phyloP scores from a whole-genome alignment of 2,113 vertebrate species.

The Rhabdornis inornatus region DNA sequence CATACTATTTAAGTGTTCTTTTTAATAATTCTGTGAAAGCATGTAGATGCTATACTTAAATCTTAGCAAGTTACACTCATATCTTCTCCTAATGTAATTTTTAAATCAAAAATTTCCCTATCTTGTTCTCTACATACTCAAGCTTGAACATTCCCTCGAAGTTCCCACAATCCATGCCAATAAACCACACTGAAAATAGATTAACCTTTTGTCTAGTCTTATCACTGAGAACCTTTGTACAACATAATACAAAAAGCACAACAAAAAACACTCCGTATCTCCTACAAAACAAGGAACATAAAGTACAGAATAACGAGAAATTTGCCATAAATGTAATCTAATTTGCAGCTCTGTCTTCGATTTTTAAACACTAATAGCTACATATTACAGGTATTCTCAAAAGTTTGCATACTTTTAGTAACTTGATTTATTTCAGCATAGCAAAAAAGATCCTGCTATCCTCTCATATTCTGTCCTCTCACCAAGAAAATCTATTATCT shows the following conservation, averaged over 20 bases:
- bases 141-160: background rate
- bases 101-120: background rate
- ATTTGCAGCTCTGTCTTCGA: background rate
- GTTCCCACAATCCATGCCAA: slow-evolving; percentile 52
- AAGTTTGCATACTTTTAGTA: background rate
- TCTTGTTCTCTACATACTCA: background rate
- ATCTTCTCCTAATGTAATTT: background rate
- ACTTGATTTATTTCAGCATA: background rate
- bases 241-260: background rate
- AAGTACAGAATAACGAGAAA: background rate
- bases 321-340: background rate
- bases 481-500: background rate
- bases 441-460: background rate
- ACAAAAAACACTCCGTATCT: background rate
- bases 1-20: background rate
- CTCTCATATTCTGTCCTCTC: background rate
- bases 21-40: background rate
- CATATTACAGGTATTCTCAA: background rate
- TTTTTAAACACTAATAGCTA: background rate
- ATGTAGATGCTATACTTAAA: background rate
- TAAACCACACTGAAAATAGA: slow-evolving; percentile 58
- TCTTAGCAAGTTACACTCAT: background rate
- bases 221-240: slow-evolving; percentile 38
- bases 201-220: slow-evolving; percentile 65
- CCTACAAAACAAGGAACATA: background rate